Evolutionary conservation across 2,113 vertebrate species (phyloP).

Genomic region (Mus spicilegus): DNA sequence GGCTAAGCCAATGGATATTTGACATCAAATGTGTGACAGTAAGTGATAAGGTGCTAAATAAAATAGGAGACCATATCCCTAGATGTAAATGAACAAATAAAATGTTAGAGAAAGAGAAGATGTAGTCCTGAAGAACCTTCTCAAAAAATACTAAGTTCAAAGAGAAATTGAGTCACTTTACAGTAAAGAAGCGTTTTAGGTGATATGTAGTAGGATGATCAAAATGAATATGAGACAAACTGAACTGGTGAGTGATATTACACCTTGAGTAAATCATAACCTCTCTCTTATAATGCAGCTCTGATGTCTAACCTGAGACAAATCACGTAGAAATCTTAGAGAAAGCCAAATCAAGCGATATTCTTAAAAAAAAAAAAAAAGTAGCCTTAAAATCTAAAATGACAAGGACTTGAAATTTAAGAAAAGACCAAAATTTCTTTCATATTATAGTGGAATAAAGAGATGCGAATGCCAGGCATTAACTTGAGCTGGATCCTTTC

Average conservation of each 20-base stretch:
- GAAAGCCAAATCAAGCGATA: neutral
- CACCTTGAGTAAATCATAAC: neutral
- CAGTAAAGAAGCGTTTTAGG: neutral
- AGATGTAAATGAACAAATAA: neutral
- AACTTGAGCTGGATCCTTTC: neutral
- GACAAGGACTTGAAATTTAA: neutral
- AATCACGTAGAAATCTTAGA: neutral
- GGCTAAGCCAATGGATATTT: neutral
- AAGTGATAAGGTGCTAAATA: neutral
- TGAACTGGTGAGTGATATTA: neutral
- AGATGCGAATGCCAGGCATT: neutral
- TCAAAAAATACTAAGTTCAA: neutral
- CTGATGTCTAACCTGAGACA: neutral
- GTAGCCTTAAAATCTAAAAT: neutral
- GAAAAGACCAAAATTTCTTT: neutral
- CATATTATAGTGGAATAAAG: neutral
- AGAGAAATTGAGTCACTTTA: neutral
- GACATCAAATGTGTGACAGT: neutral
- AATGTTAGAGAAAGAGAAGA: neutral
- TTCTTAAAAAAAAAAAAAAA: neutral
- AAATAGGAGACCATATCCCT: neutral
- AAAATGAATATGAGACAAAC: neutral
- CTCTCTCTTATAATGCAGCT: neutral
- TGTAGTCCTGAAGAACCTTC: neutral
- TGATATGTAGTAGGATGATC: neutral